Evolutionary conservation across 2,888 invertebrate species (phyloP).

Genomic region (Pilophorus perplexus): DNA sequence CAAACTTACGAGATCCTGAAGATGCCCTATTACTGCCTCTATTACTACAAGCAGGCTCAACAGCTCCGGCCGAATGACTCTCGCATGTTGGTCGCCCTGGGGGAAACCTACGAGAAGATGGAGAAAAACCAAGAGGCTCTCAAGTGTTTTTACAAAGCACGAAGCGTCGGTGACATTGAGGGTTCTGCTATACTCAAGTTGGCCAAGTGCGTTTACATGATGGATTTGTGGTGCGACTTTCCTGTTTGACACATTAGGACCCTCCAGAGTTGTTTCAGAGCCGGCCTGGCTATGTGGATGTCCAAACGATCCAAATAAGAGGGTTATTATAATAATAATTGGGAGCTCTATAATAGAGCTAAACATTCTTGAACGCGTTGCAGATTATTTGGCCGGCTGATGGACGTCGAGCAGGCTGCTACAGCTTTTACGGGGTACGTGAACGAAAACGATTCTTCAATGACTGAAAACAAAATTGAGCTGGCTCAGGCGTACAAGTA

Average conservation of each 20-base stretch:
- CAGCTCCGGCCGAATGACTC: conserved; percentile 91
- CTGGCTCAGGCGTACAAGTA: conserved; percentile 84
- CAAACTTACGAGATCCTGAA: conserved; percentile 98
- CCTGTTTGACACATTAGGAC: no score
- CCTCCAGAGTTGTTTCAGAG: no score
- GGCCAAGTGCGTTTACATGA: conserved; percentile 71
- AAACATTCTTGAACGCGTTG: conserved; percentile 42
- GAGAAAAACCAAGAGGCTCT: conserved; percentile 89
- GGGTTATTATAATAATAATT: no score
- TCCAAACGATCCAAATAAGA: no score
- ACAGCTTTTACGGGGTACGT: conserved; percentile 89
- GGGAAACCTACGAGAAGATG: conserved; percentile 92
- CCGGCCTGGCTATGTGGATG: no score
- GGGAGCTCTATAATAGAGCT: no score
- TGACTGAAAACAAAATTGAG: conserved; percentile 67
- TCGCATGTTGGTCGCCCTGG: conserved; percentile 92
- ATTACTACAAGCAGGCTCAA: conserved; percentile 93
- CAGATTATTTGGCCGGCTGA: conserved; percentile 83
- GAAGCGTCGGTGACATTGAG: conserved; percentile 94
- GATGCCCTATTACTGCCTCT: conserved; percentile 90
- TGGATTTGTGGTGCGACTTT: no score
- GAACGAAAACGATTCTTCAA: conserved; percentile 63
- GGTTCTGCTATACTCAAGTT: conserved; percentile 90
- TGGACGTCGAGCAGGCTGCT: conserved; percentile 84
- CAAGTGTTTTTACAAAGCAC: conserved; percentile 96